Evolutionary conservation across 1,140 invertebrate genomes (phyloP).

Genomic region (Drosophila burlai): DNA sequence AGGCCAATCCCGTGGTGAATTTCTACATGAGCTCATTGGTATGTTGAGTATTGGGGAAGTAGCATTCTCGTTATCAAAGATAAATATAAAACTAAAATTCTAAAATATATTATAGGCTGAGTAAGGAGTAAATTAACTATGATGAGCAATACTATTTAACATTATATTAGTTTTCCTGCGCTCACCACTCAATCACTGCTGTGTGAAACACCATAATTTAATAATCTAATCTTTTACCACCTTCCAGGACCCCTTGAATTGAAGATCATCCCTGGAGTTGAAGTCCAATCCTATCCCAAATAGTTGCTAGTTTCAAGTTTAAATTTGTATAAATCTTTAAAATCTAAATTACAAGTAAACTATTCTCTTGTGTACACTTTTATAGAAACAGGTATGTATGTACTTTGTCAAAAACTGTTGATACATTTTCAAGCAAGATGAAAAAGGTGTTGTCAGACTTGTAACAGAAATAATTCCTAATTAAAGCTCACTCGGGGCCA

Average conservation of each 20-base stretch:
- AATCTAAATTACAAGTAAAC: neutral
- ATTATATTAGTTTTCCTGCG: too few relatives aligned
- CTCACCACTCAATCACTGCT: neutral
- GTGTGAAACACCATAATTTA: neutral
- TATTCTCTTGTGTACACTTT: neutral
- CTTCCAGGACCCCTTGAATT: neutral
- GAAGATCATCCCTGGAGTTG: neutral
- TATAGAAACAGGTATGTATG: neutral
- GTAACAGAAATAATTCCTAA: conserved; percentile 1
- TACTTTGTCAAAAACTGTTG: neutral
- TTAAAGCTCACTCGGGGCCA: neutral
- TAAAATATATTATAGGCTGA: too few relatives aligned
- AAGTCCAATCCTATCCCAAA: too few relatives aligned
- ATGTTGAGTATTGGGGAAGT: too few relatives aligned
- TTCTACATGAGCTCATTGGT: too few relatives aligned
- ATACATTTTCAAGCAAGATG: neutral
- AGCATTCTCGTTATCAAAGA: too few relatives aligned
- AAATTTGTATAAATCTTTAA: neutral
- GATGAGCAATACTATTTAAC: too few relatives aligned
- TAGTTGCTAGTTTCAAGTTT: neutral
- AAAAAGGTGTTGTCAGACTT: neutral
- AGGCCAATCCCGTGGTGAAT: too few relatives aligned
- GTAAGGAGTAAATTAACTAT: too few relatives aligned
- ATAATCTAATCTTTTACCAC: neutral
- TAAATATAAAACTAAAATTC: too few relatives aligned